Evolutionary conservation across 2,888 invertebrate genomes (phyloP).

Genomic region (Ectemnius cavifrons): DNA sequence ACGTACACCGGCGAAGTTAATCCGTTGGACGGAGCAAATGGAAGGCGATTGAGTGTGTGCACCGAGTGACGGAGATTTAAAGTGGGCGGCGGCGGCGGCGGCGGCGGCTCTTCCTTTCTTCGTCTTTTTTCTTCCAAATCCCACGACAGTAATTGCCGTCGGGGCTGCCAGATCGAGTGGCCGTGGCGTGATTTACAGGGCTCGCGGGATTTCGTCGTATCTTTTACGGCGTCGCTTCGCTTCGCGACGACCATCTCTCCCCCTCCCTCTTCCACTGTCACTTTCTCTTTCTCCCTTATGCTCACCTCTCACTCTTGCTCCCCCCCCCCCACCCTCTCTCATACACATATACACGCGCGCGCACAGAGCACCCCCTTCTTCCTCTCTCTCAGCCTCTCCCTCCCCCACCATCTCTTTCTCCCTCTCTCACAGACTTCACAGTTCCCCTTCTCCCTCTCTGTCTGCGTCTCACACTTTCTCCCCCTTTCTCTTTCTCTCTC

Average conservation of each 20-base stretch:
- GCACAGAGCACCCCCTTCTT: too few relatives aligned
- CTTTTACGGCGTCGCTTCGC: slow-evolving; percentile 20
- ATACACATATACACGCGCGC: too few relatives aligned
- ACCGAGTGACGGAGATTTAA: slow-evolving; percentile 44
- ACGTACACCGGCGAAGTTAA: too few relatives aligned
- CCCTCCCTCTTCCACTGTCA: neutral
- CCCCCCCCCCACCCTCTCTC: too few relatives aligned
- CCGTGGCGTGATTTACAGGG: slow-evolving; percentile 46
- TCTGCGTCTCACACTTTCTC: too few relatives aligned
- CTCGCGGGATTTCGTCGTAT: slow-evolving; percentile 43
- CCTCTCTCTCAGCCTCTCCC: neutral
- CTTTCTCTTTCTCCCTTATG: neutral
- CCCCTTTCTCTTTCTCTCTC: too few relatives aligned
- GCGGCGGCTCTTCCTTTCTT: neutral
- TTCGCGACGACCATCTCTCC: neutral
- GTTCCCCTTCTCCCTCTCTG: too few relatives aligned
- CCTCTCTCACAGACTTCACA: too few relatives aligned
- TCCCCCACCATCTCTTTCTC: too few relatives aligned
- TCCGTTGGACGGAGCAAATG: too few relatives aligned
- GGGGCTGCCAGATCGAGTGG: slow-evolving; percentile 38
- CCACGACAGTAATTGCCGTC: slow-evolving; percentile 51
- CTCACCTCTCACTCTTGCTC: too few relatives aligned
- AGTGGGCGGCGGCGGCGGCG: neutral
- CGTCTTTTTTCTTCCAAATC: slow-evolving; percentile 33
- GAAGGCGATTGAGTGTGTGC: too few relatives aligned